phyloP scores from a whole-genome alignment of 2,113 vertebrate species.

The Aegotheles bennettii region DNA sequence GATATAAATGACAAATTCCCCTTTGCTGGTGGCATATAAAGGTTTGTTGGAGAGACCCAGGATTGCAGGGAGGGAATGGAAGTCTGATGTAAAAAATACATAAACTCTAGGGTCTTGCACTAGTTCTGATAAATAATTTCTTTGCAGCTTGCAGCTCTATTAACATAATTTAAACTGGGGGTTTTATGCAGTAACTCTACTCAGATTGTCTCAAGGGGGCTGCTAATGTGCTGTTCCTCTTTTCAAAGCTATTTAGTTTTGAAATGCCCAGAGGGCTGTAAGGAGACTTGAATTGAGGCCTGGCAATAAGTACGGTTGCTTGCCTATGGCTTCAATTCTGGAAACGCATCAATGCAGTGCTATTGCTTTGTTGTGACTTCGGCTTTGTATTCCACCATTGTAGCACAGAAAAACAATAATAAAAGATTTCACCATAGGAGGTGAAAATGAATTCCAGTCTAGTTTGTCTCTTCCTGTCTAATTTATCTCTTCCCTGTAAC shows the following conservation, averaged over 20 bases:
- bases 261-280: not conserved
- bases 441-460: conserved; percentile 15
- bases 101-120: conserved; percentile 33
- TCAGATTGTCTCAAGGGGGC: conserved; percentile 17
- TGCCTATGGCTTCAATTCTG: not conserved
- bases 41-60: not conserved
- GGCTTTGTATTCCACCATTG: not conserved
- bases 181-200: not conserved
- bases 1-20: not conserved
- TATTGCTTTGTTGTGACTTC: conserved; percentile 6
- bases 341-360: rapidly evolving
- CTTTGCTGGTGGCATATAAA: not conserved
- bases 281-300: not conserved
- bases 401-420: not conserved
- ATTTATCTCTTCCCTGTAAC: conserved; percentile 11
- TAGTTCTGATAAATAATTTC: conserved; percentile 66
- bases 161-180: conserved; percentile 39
- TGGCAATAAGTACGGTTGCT: not conserved
- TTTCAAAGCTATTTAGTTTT: conserved; percentile 24
- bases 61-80: not conserved
- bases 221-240: conserved; percentile 17
- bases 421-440: conserved; percentile 23
- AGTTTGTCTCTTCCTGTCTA: not conserved
- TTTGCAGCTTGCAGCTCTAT: conserved; percentile 39
- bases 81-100: conserved; percentile 12